These are phyloP conservation scores for Nomia melanderi DNA, from an alignment of 1,140 invertebrate genomes.

Conservation along the genomic window DNA sequence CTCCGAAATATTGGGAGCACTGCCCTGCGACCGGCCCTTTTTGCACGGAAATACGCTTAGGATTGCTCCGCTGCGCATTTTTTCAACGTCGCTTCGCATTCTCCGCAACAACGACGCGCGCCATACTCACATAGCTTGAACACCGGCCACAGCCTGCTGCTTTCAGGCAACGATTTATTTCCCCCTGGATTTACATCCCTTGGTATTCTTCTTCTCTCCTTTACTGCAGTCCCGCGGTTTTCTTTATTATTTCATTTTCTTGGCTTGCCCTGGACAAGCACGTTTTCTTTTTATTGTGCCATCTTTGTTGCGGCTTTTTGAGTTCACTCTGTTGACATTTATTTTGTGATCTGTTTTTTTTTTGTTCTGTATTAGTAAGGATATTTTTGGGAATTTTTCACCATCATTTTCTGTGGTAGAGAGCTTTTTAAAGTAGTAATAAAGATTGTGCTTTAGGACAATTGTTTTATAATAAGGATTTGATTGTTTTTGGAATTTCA, in stretches of 20 bases:
- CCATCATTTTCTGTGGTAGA: no score
- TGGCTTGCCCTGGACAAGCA: not conserved
- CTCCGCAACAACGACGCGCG: not conserved
- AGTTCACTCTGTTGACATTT: no score
- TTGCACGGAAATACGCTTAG: not conserved
- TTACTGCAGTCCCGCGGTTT: not conserved
- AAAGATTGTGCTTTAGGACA: no score
- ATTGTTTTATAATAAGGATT: no score
- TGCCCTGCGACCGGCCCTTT: not conserved
- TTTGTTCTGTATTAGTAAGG: no score
- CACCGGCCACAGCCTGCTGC: not conserved
- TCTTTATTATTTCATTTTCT: not conserved
- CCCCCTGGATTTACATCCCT: constrained; percentile 14
- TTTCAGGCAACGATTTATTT: constrained; percentile 16
- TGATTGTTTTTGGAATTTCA: no score
- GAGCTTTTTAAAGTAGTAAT: no score
- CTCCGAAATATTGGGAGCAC: not conserved
- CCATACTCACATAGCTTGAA: not conserved
- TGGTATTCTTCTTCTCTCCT: not conserved
- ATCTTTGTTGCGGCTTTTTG: no score
- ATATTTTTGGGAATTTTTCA: no score
- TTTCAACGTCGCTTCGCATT: not conserved
- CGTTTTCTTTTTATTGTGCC: not conserved
- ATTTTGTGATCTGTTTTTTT: no score
- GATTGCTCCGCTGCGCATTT: not conserved